These are phyloP conservation scores for Mesitornis unicolor DNA, from an alignment of 2,113 vertebrate genomes.

Conservation along the genomic window DNA sequence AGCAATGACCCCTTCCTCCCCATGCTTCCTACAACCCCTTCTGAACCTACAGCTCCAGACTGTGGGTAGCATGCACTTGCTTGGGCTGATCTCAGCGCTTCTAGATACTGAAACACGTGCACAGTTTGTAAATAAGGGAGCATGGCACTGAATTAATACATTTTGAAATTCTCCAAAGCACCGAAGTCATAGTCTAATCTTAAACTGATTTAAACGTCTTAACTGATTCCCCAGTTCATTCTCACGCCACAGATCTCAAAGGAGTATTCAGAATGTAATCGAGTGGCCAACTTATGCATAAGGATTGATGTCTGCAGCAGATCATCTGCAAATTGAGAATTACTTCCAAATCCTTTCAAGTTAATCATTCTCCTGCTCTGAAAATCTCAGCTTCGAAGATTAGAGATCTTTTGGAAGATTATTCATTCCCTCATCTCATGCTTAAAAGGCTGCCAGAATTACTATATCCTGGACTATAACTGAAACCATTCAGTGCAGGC, in stretches of 20 bases:
- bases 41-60: not conserved
- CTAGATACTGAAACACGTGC: rapidly evolving
- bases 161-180: not conserved
- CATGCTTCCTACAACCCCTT: not conserved
- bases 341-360: not conserved
- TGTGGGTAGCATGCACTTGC: rapidly evolving
- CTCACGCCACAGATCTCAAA: not conserved
- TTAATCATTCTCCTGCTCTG: rapidly evolving
- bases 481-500: not conserved
- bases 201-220: not conserved
- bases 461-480: not conserved
- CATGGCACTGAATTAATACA: not conserved
- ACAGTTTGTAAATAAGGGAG: not conserved
- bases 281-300: not conserved
- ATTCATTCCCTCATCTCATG: not conserved
- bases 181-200: not conserved
- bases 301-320: not conserved
- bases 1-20: not conserved
- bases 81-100: not conserved
- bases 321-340: not conserved
- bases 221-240: not conserved
- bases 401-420: not conserved
- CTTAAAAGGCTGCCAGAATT: not conserved
- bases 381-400: not conserved
- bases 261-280: not conserved